These are phyloP conservation scores for Rhabdomys pumilio DNA, from an alignment of 2,797 vertebrate species.

Conservation along the genomic window DNA sequence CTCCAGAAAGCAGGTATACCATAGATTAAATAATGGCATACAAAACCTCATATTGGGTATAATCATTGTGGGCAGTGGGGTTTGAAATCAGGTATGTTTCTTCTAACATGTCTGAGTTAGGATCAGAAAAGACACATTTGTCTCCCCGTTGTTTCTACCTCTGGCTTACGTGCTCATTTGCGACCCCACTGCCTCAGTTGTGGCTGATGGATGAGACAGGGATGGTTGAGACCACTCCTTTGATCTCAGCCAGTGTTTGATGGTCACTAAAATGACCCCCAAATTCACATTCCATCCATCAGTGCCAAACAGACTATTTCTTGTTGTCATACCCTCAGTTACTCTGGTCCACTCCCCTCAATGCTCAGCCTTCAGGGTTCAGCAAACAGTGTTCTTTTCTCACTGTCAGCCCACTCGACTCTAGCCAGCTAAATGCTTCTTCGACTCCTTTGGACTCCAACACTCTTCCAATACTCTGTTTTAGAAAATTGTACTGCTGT, in stretches of 20 bases:
- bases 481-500: slow-evolving; percentile 21
- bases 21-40: background rate
- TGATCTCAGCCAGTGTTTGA: background rate
- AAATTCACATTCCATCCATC: background rate
- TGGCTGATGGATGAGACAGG: background rate
- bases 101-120: background rate
- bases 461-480: background rate
- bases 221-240: background rate
- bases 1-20: background rate
- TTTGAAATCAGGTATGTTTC: background rate
- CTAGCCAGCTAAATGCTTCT: background rate
- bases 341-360: background rate
- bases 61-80: background rate
- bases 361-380: background rate
- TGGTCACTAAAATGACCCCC: background rate
- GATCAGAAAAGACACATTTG: background rate
- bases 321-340: background rate
- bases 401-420: background rate
- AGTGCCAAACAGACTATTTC: background rate
- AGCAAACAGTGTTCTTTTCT: background rate
- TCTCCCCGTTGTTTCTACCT: background rate
- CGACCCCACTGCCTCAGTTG: background rate
- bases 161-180: background rate
- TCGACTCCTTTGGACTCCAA: background rate
- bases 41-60: background rate